Evolutionary conservation across 2,888 invertebrate species (phyloP), one percentile per base, ranked within the genome.

Genomic region (Heteropelma amictum): DNA sequence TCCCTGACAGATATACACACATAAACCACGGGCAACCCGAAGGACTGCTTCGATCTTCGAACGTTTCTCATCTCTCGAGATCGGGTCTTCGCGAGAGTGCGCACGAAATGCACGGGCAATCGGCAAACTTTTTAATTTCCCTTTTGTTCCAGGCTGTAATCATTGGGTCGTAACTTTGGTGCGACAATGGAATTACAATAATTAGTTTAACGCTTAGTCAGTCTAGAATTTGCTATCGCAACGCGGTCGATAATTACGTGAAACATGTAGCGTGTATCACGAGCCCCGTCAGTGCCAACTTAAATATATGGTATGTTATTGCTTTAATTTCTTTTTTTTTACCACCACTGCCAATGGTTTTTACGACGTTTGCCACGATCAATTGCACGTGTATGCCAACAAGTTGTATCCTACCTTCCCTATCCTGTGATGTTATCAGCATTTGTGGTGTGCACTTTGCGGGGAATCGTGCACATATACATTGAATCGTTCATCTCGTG

Each of bases 91-190:
- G 51, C 40, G 49, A n/a, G 28, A 53, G 72, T 7, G 17, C 45
- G 47, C 45, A 19, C 8, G 30, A 28, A 64, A 54, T 23, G 17
- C 40, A 23, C 30, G 10, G 8, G 3, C 63, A 51, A 64, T 74
- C 58, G 64, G 64, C 53, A 47, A 51, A 72, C 60, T 67, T 67
- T 72, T 72, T 61, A 58, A 69, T 69, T 74, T 53, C 40, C 17
- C 67, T 47, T 68, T 45, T 53, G 61, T 63, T 56, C 69, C 51
- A 78, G 73, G 72, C 79, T 77, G 76, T 79, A 81, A 81, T 81
- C 79, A 78, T 53, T 47, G 72, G 72, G 60, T 79, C 79, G 77
- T 79, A 79, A 81, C 77, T 76, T 51, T 51, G 40, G 51, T 47
- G 61, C 72, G 68, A 70, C 77, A 69, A 70, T 53, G 64, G 70